These are phyloP conservation scores for Stigmatopora nigra DNA, from an alignment of 2,113 vertebrate genomes.

Conservation along the genomic window DNA sequence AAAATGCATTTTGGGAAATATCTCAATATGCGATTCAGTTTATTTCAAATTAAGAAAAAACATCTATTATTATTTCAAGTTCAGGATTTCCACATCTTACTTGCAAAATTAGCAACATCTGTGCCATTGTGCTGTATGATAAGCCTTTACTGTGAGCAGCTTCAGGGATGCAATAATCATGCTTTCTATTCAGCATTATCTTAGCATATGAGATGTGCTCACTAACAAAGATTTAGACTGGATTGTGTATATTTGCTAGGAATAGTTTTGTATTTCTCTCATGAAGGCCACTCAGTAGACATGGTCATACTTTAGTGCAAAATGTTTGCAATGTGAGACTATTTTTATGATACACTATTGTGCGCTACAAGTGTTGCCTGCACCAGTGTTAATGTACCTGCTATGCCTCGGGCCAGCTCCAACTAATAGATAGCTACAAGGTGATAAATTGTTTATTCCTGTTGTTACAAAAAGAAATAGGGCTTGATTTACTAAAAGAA, in stretches of 20 bases:
- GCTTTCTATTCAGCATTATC: not conserved
- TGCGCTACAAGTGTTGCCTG: not conserved
- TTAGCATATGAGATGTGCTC: not conserved
- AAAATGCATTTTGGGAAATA: not conserved
- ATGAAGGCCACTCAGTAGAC: no score
- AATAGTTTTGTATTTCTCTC: not conserved
- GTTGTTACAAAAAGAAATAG: not conserved
- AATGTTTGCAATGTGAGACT: not conserved
- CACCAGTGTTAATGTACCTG: not conserved
- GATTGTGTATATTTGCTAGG: not conserved
- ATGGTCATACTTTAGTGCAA: no score
- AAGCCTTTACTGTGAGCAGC: not conserved
- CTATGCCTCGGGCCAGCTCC: not conserved
- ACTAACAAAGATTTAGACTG: not conserved
- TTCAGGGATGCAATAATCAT: not conserved
- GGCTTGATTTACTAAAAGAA: not conserved
- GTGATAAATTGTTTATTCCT: not conserved
- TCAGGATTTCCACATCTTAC: no score
- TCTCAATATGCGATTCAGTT: no score
- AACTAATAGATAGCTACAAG: not conserved
- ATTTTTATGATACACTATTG: not conserved
- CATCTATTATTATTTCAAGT: no score
- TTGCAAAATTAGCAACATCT: not conserved
- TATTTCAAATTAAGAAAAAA: no score
- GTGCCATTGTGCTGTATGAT: not conserved